Conservation (phyloP, 1,140 invertebrate species). For the Radopholus similis region DNA sequence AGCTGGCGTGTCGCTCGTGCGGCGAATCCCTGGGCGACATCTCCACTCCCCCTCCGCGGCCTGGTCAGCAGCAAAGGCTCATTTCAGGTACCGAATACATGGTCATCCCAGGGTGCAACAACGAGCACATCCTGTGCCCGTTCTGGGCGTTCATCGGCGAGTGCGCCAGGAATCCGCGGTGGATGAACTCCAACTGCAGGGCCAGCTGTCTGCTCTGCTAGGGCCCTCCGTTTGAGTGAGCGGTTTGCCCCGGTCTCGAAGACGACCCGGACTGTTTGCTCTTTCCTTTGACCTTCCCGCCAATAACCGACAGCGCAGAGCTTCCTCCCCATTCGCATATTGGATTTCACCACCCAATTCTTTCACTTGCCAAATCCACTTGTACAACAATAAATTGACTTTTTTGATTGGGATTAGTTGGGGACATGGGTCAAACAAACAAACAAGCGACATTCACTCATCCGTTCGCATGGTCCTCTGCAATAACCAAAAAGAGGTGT, state of each 20-base stretch:
- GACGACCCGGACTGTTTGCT: background rate
- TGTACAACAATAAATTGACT: background rate
- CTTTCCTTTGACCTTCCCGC: background rate
- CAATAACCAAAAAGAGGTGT: no score
- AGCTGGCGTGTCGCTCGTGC: constrained; percentile 37
- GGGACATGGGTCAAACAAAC: no score
- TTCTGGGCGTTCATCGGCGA: constrained; percentile 49
- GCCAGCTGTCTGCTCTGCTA: constrained; percentile 44
- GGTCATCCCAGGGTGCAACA: constrained; percentile 20
- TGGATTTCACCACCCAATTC: no score
- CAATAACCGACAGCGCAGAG: background rate
- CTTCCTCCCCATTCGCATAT: background rate
- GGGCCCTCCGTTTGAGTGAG: background rate
- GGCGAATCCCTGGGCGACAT: constrained; percentile 39
- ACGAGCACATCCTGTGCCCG: constrained; percentile 37
- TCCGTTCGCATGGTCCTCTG: no score
- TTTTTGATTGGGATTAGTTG: no score
- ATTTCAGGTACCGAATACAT: background rate
- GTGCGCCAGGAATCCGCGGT: constrained; percentile 39
- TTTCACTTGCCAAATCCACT: background rate
- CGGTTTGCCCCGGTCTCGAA: background rate
- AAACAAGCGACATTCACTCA: no score
- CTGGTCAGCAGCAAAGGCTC: constrained; percentile 17
- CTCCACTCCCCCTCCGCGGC: constrained; percentile 24
- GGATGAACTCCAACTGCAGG: constrained; percentile 36